Conservation (phyloP, 2,888 invertebrate species). For the Microchrysa polita region DNA sequence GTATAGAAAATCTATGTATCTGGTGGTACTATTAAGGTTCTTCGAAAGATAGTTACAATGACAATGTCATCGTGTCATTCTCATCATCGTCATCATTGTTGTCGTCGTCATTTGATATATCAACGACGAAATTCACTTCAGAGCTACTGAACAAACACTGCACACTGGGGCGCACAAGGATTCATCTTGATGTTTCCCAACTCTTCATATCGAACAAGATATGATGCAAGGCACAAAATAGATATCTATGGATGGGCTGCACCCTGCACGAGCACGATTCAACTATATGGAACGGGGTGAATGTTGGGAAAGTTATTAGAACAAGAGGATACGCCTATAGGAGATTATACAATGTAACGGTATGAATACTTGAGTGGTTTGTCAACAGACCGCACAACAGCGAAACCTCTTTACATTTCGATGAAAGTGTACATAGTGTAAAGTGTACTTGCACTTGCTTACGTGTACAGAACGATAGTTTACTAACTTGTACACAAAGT, state of each 20-base stretch:
- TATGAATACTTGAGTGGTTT: slow-evolving; percentile 43
- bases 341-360: slow-evolving; percentile 28
- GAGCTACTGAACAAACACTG: neutral
- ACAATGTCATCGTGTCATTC: slow-evolving; percentile 6
- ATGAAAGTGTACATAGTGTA: neutral
- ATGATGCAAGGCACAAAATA: slow-evolving; percentile 3
- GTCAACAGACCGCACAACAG: slow-evolving; percentile 39
- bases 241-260: too few relatives aligned
- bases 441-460: neutral
- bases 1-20: too few relatives aligned
- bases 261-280: too few relatives aligned
- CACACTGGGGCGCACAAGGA: too few relatives aligned
- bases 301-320: slow-evolving; percentile 43
- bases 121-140: slow-evolving; percentile 23
- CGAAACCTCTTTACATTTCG: slow-evolving; percentile 12
- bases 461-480: too few relatives aligned
- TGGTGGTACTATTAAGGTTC: too few relatives aligned
- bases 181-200: too few relatives aligned
- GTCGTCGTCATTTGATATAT: neutral
- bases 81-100: neutral
- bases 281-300: too few relatives aligned
- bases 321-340: slow-evolving; percentile 31
- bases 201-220: slow-evolving; percentile 12
- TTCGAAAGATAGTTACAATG: slow-evolving; percentile 7
- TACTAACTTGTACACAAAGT: too few relatives aligned